These are phyloP conservation scores for Drosophila cognata DNA, from an alignment of 2,888 invertebrate species.

Conservation along the genomic window DNA sequence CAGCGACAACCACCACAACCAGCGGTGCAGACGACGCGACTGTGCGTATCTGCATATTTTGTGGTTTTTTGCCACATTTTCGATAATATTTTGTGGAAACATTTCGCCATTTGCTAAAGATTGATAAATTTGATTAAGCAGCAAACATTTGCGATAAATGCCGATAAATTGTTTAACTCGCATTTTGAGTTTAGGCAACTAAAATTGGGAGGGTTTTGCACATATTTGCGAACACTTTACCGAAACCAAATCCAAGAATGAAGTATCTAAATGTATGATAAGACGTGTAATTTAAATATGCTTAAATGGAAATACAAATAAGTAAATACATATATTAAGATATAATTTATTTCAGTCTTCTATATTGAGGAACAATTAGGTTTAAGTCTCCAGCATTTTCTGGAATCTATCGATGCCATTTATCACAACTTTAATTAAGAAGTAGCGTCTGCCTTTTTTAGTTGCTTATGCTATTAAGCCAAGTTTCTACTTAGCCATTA, in stretches of 20 bases:
- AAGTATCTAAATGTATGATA: neutral
- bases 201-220: neutral
- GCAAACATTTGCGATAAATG: neutral
- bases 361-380: neutral
- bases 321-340: neutral
- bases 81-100: conserved; percentile 18
- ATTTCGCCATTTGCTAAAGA: conserved; percentile 11
- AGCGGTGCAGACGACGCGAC: conserved; percentile 24
- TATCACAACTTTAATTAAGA: neutral
- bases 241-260: neutral
- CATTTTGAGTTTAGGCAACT: neutral
- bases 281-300: neutral
- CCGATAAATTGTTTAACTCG: neutral
- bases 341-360: neutral
- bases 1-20: conserved; percentile 54
- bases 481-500: neutral
- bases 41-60: conserved; percentile 46
- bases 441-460: neutral
- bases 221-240: too few relatives aligned
- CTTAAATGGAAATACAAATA: neutral
- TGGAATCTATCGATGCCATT: neutral
- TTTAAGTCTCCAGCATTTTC: neutral
- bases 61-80: conserved; percentile 58
- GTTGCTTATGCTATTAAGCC: neutral
- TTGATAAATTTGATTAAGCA: conserved; percentile 23